phyloP scores from a whole-genome alignment of 2,888 invertebrate species.

The Serrognathus titanus region DNA sequence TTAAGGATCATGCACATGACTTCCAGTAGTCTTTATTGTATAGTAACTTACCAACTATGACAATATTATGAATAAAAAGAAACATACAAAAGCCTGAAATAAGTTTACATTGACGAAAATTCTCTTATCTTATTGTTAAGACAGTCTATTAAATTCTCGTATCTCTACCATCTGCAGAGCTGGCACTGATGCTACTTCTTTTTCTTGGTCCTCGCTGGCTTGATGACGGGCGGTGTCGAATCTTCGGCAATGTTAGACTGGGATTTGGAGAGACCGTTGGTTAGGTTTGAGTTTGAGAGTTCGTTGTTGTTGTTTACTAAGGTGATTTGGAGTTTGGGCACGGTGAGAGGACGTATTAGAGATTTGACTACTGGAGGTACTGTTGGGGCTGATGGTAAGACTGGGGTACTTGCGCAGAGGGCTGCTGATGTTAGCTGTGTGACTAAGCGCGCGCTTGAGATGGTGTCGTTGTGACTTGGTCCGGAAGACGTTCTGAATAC shows the following conservation, averaged over 20 bases:
- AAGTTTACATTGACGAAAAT: not conserved
- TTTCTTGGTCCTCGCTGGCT: conserved; percentile 49
- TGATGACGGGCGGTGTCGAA: conserved; percentile 39
- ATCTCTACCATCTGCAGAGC: conserved; percentile 35
- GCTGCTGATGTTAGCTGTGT: conserved; percentile 60
- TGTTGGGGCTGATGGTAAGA: conserved; percentile 53
- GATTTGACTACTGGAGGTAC: conserved; percentile 57
- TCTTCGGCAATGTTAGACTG: conserved; percentile 23
- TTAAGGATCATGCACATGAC: too few relatives aligned
- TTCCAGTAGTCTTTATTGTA: too few relatives aligned
- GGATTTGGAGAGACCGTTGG: conserved; percentile 23
- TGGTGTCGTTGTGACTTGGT: conserved; percentile 41
- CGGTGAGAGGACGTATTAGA: conserved; percentile 55
- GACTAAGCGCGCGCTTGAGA: conserved; percentile 51
- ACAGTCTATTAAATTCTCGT: conserved; percentile 13
- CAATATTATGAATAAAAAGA: not conserved
- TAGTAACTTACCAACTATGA: too few relatives aligned
- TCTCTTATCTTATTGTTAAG: conserved; percentile 12
- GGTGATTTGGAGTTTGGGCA: conserved; percentile 54
- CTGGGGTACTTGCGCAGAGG: conserved; percentile 59
- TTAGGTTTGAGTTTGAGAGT: conserved; percentile 20
- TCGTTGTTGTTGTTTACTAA: conserved; percentile 43
- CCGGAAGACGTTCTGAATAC: conserved; percentile 58
- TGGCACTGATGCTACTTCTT: conserved; percentile 47
- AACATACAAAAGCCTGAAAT: not conserved